A percentile compares a stretch with the other conserved stretches of the same genome.
phyloP scores from a whole-genome alignment of 2,888 invertebrate genomes.

The Erebia aethiops region DNA sequence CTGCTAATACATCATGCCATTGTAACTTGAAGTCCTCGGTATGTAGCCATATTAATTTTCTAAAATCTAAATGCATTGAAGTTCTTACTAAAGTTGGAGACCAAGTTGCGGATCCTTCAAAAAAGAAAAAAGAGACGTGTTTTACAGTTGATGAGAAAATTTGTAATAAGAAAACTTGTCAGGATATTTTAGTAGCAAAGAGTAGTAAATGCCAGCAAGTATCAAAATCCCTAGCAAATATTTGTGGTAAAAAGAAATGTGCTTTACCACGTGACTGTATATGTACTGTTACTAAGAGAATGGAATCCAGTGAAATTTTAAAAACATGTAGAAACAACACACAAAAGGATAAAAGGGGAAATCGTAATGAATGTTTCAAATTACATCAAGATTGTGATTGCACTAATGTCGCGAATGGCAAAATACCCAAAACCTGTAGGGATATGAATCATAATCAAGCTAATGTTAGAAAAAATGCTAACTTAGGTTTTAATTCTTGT shows the following conservation, averaged over 20 bases:
- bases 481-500: background rate
- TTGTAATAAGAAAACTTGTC: background rate
- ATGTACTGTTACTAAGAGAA: background rate
- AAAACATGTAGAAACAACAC: background rate
- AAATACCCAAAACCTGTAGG: background rate
- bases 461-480: background rate
- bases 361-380: conserved; percentile 4
- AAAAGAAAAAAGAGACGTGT: background rate
- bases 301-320: conserved; percentile 2
- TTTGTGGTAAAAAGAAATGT: background rate
- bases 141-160: background rate
- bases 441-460: background rate
- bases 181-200: background rate
- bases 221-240: background rate
- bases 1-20: background rate
- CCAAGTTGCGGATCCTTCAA: background rate
- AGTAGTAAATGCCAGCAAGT: background rate
- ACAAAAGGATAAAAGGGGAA: background rate
- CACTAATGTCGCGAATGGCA: background rate
- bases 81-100: conserved; percentile 1
- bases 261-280: background rate
- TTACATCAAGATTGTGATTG: background rate
- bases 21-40: background rate
- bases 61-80: conserved; percentile 10
- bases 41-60: background rate